These are phyloP conservation scores for Mormyrus proboscirostris DNA, from an alignment of 2,797 vertebrate genomes.

Conservation along the genomic window DNA sequence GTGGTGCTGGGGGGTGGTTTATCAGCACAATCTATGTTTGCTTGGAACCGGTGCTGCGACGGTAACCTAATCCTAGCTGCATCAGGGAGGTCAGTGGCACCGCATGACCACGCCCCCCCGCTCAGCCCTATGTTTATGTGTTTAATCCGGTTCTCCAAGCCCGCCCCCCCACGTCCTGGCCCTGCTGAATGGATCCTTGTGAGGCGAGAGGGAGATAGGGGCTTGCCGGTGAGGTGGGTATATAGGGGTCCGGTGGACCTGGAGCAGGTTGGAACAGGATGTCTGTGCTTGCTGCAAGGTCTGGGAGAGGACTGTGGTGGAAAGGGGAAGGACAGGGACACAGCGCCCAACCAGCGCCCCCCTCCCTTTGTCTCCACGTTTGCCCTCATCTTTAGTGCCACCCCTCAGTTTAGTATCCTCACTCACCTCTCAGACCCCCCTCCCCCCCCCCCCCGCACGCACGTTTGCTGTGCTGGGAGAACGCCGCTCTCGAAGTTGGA, in stretches of 20 bases:
- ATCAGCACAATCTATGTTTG: conserved; percentile 19
- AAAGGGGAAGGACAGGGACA: not conserved
- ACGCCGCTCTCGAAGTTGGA: not conserved
- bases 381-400: not conserved
- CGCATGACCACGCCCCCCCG: too few species aligned
- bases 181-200: not conserved
- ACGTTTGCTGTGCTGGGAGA: not conserved
- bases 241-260: not conserved
- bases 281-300: not conserved
- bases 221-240: not conserved
- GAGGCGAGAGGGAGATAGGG: not conserved
- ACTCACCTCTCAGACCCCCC: not conserved
- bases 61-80: conserved; percentile 6
- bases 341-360: not conserved
- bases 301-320: not conserved
- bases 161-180: not conserved
- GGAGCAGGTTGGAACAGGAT: conserved; percentile 6
- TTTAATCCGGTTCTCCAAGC: not conserved
- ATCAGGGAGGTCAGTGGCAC: not conserved
- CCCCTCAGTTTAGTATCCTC: not conserved
- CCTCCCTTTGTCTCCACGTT: not conserved
- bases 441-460: not conserved
- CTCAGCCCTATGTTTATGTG: not conserved
- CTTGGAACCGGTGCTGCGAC: not conserved
- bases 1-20: not conserved